These are phyloP conservation scores for Acipenser ruthenus DNA, from an alignment of 2,797 vertebrate genomes.

Conservation along the genomic window DNA sequence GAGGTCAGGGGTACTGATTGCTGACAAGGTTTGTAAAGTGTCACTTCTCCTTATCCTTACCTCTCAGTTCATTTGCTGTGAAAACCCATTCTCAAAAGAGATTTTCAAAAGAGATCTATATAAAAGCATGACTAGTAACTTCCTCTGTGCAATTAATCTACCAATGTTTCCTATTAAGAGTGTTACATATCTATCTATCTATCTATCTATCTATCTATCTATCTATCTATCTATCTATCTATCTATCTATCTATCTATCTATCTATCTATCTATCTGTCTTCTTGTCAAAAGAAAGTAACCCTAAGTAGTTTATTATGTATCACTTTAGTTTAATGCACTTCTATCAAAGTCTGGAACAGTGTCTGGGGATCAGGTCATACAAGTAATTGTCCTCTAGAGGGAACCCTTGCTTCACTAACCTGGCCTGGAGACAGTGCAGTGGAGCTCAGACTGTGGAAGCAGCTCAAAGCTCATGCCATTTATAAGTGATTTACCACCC, in stretches of 20 bases:
- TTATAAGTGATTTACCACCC: slow-evolving; percentile 32
- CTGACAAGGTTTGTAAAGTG: neutral
- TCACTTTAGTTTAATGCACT: no score
- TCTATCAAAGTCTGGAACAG: no score
- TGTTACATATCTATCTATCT: no score
- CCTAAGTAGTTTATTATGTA: no score
- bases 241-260: no score
- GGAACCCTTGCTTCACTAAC: slow-evolving; percentile 33
- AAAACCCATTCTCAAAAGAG: neutral
- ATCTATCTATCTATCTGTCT: no score
- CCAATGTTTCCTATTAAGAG: no score
- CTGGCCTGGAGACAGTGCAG: neutral
- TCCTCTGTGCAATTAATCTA: no score
- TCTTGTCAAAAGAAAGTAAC: no score
- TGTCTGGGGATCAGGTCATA: slow-evolving; percentile 1
- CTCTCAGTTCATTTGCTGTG: neutral
- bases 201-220: no score
- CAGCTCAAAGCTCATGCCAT: slow-evolving; percentile 13
- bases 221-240: no score
- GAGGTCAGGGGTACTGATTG: neutral
- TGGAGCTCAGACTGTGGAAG: slow-evolving; percentile 3
- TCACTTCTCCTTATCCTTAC: neutral
- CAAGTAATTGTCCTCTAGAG: slow-evolving; percentile 31
- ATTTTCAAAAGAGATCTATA: neutral
- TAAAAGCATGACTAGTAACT: no score